Base-by-base conservation (phyloP, 2,888 invertebrate genomes). In the Ectobius pallidus region DNA sequence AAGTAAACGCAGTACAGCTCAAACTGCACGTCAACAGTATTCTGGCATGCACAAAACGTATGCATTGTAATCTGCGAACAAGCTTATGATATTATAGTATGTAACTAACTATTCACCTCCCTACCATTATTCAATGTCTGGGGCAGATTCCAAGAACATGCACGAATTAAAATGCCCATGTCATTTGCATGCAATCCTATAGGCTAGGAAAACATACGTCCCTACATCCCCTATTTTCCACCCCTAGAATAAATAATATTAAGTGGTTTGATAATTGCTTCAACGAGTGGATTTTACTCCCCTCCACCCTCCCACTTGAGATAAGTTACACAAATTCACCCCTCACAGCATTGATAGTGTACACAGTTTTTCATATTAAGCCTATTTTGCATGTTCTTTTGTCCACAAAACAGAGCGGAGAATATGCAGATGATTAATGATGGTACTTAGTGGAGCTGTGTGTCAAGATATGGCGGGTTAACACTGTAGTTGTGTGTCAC, bases 401-500 rank as follows among this genome's bases (percentile, higher is more conserved):
- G 20, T 22, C 20, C 1, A 7, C 2, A 34, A 32, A 63, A 58
- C 58, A 30, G 58, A 30, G 30, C 1, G 22, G 58, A 16, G 55
- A 52, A 25, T 52, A 6, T 46, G 25, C 22, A 11, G 3, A 32
- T 58, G 58, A 58, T 32, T 58, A 58, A 58, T 58, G 58, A 30
- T 58, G 58, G 32, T 30, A 11, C 6, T 1, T 27, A 30, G 27
- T 3, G 27, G n/a, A 30, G 6, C 30, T 32, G 58, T 32, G 58
- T n/a, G 58, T 27, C 58, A 30, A 58, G 32, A 58, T 58, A 58
- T n/a, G 58, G 32, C 58, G 30, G 52, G 58, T 58, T 58, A 32
- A 25, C 32, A 32, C 58, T 16, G 25, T 16, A 6, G 7, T 25
- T 58, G 0, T n/a, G 30, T 55, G 58, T 58, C 58, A 58, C 30